Base-by-base conservation (phyloP, 2,888 invertebrate species). In the Drosophila tanythrix region DNA sequence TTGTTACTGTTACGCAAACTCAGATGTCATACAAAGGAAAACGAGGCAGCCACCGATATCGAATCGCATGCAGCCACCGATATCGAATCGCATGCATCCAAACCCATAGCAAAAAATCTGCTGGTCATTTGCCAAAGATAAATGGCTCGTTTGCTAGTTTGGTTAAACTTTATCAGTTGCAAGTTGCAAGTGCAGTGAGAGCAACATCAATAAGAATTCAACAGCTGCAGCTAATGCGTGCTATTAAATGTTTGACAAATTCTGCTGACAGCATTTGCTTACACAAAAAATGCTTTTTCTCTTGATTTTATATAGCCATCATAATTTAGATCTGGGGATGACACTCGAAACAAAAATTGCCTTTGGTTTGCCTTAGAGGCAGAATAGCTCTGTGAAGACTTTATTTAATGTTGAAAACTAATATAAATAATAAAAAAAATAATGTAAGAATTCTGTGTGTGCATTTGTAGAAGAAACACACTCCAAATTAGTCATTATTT, bases 21-120 rank as follows among this genome's bases (percentile, higher is more conserved):
- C 56, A 40, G 27, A 38, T 52, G 56, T 35, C 50, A 51, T 31
- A n/a, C n/a, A 57, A 58, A 27, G 18, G 29, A 51, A 33, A 43
- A 40, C 13, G 52, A 29, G 13, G 38, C 10, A 15, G 27, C 36
- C 50, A 58, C 40, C 21, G 18, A 55, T 60, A 64, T 36, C 25
- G 58, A 69, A 56, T n/a, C 11, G 61, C 52, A 21, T 64, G 59
- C 60, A 78, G 73, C 48, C 60, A 62, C 40, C 21, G 18, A 55
- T 60, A 64, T 36, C 25, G 58, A 69, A 56, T n/a, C 11, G 61
- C 52, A 21, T 64, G 59, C 63, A 78, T 78, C 48, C 60, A 62
- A 69, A 69, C 25, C 40, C 63, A 65, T 33, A 18, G 58, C 74
- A 68, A 64, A 72, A 46, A 76, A 60, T 64, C 64, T 76, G 71